Evolutionary conservation across 1,140 invertebrate species (phyloP).

Genomic region (Lamellibrachia luymesi): DNA sequence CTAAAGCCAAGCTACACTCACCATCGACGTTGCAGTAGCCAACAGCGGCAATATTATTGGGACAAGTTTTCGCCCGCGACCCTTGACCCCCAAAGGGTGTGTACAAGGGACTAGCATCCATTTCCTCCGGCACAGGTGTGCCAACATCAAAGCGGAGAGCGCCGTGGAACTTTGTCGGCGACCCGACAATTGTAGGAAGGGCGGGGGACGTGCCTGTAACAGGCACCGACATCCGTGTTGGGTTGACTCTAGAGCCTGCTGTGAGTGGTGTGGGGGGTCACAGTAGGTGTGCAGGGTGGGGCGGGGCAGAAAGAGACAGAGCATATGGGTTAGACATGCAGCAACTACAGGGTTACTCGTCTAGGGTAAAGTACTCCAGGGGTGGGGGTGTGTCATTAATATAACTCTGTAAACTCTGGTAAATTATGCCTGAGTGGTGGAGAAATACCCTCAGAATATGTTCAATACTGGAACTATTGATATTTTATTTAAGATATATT

Average conservation of each 20-base stretch:
- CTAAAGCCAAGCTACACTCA: neutral
- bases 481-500: too few species aligned
- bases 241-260: neutral
- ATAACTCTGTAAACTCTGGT: too few species aligned
- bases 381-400: too few species aligned
- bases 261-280: neutral
- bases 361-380: neutral
- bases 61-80: slow-evolving; percentile 35
- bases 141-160: slow-evolving; percentile 41
- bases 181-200: slow-evolving; percentile 64
- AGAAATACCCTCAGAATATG: too few species aligned
- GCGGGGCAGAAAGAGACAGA: neutral
- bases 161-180: slow-evolving; percentile 56
- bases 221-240: slow-evolving; percentile 9
- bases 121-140: slow-evolving; percentile 11
- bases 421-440: too few species aligned
- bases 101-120: slow-evolving; percentile 31
- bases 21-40: slow-evolving; percentile 18
- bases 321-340: slow-evolving; percentile 79
- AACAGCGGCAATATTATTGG: slow-evolving; percentile 38
- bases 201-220: slow-evolving; percentile 44
- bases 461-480: too few species aligned
- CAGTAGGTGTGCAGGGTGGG: slow-evolving; percentile 13
- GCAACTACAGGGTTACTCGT: slow-evolving; percentile 67
- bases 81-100: slow-evolving; percentile 61